phyloP scores from a whole-genome alignment of 1,140 invertebrate genomes.

The Odontomachus brunneus region DNA sequence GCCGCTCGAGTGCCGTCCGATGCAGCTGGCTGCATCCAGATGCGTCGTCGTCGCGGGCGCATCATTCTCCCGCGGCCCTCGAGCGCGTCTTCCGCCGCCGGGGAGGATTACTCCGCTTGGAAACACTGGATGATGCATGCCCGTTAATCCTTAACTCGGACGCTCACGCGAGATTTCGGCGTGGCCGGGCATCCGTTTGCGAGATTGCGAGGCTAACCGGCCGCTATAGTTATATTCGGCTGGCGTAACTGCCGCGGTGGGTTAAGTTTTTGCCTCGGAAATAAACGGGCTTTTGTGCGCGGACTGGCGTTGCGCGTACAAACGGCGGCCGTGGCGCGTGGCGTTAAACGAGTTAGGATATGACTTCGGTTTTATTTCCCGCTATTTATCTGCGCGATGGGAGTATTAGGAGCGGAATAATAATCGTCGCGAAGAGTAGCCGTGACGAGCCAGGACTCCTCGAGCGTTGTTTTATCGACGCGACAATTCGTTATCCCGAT shows the following conservation, averaged over 20 bases:
- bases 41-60: slow-evolving; percentile 29
- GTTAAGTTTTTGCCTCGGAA: slow-evolving; percentile 9
- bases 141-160: slow-evolving; percentile 56
- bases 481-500: too few relatives aligned
- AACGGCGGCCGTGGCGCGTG: too few relatives aligned
- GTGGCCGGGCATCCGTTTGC: slow-evolving; percentile 43
- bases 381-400: slow-evolving; percentile 2
- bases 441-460: too few relatives aligned
- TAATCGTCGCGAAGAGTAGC: neutral
- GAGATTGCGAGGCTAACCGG: slow-evolving; percentile 51
- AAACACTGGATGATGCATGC: slow-evolving; percentile 54
- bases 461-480: slow-evolving; percentile 9
- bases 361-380: neutral
- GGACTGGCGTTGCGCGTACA: too few relatives aligned
- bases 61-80: slow-evolving; percentile 62
- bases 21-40: slow-evolving; percentile 40
- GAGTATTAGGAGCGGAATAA: neutral
- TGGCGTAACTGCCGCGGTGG: slow-evolving; percentile 21
- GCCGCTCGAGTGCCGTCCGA: slow-evolving; percentile 60
- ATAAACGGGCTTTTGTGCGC: neutral
- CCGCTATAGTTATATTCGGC: slow-evolving; percentile 30
- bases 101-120: slow-evolving; percentile 38
- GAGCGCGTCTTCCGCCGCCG: slow-evolving; percentile 25
- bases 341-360: slow-evolving; percentile 13
- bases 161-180: slow-evolving; percentile 39